Conservation (phyloP, 2,888 invertebrate genomes). For the Byasa hedistus region DNA sequence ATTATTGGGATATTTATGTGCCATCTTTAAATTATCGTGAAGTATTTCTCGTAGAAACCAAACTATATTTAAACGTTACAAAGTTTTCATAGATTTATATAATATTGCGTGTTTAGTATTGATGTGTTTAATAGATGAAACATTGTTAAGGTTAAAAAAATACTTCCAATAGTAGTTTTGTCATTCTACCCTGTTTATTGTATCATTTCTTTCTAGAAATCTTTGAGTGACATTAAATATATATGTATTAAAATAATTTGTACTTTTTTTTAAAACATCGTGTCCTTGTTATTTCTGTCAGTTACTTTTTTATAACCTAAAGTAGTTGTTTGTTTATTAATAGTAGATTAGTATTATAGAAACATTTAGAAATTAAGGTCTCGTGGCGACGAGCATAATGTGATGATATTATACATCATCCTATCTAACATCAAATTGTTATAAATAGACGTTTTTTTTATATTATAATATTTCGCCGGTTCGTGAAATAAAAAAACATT, state of each 20-base stretch:
- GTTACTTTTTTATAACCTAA: background rate
- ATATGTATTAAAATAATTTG: constrained; percentile 10
- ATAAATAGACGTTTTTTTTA: too few species aligned
- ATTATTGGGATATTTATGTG: constrained; percentile 1
- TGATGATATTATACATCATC: too few species aligned
- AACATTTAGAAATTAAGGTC: too few species aligned
- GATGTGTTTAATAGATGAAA: constrained; percentile 3
- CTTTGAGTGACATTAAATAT: constrained; percentile 19
- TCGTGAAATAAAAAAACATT: too few species aligned
- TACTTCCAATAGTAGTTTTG: constrained; percentile 8
- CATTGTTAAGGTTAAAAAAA: background rate
- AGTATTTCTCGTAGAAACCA: background rate
- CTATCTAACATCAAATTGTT: too few species aligned
- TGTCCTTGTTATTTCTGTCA: background rate
- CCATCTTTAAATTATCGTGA: background rate
- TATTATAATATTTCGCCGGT: too few species aligned
- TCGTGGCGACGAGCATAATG: too few species aligned
- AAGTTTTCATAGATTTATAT: constrained; percentile 5
- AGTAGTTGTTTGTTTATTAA: too few species aligned
- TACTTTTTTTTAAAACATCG: background rate
- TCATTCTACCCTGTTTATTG: background rate
- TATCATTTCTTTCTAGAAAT: constrained; percentile 10
- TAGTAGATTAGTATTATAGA: too few species aligned
- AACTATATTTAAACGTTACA: constrained; percentile 1
- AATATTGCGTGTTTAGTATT: constrained; percentile 11